Conservation (phyloP, 2,888 invertebrate species). For the Eremobia ochroleuca region DNA sequence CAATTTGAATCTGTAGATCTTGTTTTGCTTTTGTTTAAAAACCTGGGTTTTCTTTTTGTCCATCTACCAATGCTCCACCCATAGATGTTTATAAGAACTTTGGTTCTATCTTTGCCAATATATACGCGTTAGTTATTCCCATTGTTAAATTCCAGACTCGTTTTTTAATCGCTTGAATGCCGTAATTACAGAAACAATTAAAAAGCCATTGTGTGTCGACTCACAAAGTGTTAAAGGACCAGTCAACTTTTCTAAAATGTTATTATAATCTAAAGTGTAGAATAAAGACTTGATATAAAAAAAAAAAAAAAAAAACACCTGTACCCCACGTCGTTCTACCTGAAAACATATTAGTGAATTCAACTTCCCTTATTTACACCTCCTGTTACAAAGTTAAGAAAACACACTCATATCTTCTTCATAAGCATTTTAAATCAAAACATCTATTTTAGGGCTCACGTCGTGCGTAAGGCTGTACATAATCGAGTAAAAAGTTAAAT, state of each 20-base stretch:
- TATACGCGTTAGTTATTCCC: not conserved
- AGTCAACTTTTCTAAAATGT: too few relatives aligned
- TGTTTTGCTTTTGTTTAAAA: not conserved
- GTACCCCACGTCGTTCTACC: not conserved
- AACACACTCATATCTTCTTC: not conserved
- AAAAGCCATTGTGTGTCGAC: too few relatives aligned
- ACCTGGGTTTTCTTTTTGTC: not conserved
- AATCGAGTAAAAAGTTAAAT: constrained; percentile 63
- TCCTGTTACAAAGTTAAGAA: not conserved
- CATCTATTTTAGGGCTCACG: constrained; percentile 1
- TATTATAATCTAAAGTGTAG: too few relatives aligned
- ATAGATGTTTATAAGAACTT: not conserved
- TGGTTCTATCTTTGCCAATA: not conserved
- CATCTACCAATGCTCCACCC: too few relatives aligned
- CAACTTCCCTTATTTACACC: not conserved
- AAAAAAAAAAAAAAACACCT: too few relatives aligned
- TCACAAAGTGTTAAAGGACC: too few relatives aligned
- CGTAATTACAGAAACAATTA: too few relatives aligned
- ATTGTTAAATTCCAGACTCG: not conserved
- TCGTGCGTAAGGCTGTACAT: constrained; percentile 25
- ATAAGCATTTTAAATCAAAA: not conserved
- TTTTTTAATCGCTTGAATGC: not conserved
- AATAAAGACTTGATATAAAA: too few relatives aligned
- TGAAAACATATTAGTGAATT: not conserved
- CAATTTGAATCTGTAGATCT: not conserved